Evolutionary conservation across 2,888 invertebrate species (phyloP), one percentile per base, ranked within the genome.

Genomic region (Coenonympha arcania): DNA sequence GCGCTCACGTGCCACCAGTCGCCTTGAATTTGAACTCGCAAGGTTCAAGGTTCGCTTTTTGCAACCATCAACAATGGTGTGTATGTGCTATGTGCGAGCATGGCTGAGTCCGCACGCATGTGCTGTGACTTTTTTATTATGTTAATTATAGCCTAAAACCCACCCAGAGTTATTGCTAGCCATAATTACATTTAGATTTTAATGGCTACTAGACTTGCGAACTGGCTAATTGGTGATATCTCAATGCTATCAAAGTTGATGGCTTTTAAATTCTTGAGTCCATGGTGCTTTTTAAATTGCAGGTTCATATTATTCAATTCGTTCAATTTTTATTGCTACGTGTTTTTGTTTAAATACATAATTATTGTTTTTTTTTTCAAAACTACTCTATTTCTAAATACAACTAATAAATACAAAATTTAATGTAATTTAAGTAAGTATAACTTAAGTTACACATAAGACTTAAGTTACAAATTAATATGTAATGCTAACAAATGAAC

Each of bases 11-110:
- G 57, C 65, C 65, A 59, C 63, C 65, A 66, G 65, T 82, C 69
- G 74, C 85, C 85, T 85, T 85, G 83, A 75, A 71, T 62, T 67
- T 81, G 83, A 85, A 83, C 85, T 80, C 75, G 55, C 59, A 52
- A 71, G 77, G 86, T 86, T 86, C 86, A 86, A 86, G 86, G 85
- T 71, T 79, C 69, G 66, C 73, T 85, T 84, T 86, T 85, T 84
- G 79, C 79, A 73, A 64, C 59, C 61, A 64, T 57, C 67, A 77
- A 78, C 74, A 79, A 79, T 74, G 69, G 52, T 56, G 43, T 57
- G 50, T 54, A 49, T 60, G 51, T 30, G 45, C n/a, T 58, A 43
- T 41, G 37, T 58, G 50, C 57, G 48, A 44, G 42, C 48, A 47
- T 58, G 40, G 51, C 48, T 55, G 47, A 52, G 52, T 53, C 20